These are phyloP conservation scores for Microplitis manilae DNA, from an alignment of 2,888 invertebrate species.

Conservation along the genomic window DNA sequence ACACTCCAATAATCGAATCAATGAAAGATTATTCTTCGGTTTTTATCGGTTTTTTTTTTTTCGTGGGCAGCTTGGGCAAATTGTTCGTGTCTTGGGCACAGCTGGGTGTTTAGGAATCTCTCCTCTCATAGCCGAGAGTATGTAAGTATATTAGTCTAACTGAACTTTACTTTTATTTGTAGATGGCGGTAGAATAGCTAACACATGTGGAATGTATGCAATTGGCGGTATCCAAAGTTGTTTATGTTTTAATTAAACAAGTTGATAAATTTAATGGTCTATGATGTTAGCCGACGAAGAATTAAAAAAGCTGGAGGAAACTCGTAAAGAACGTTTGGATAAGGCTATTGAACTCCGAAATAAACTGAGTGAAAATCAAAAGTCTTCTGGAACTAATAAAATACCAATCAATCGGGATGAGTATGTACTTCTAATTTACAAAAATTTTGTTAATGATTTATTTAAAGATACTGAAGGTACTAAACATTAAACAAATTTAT, in stretches of 20 bases:
- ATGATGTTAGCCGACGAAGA: conserved; percentile 38
- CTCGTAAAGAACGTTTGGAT: conserved; percentile 40
- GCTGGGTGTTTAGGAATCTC: not conserved
- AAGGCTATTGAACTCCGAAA: conserved; percentile 41
- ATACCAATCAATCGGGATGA: not conserved
- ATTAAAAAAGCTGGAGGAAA: conserved; percentile 26
- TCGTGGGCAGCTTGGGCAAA: too few species aligned
- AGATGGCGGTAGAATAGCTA: conserved; percentile 2
- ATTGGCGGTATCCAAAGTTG: not conserved
- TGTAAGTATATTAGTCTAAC: too few species aligned
- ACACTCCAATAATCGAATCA: too few species aligned
- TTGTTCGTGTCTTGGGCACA: too few species aligned
- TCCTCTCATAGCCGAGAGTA: not conserved
- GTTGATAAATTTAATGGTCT: conserved; percentile 43
- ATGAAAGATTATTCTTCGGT: too few species aligned
- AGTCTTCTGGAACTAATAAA: not conserved
- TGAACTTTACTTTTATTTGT: not conserved
- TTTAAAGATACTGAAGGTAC: not conserved
- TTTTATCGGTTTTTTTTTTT: too few species aligned
- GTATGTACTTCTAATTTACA: conserved; percentile 1
- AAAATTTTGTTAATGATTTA: not conserved
- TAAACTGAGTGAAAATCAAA: conserved; percentile 42
- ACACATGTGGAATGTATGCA: not conserved
- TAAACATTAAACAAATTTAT: too few species aligned
- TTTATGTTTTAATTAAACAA: conserved; percentile 35